Conservation (phyloP, 2,797 vertebrate genomes). For the Crenuchus spilurus region DNA sequence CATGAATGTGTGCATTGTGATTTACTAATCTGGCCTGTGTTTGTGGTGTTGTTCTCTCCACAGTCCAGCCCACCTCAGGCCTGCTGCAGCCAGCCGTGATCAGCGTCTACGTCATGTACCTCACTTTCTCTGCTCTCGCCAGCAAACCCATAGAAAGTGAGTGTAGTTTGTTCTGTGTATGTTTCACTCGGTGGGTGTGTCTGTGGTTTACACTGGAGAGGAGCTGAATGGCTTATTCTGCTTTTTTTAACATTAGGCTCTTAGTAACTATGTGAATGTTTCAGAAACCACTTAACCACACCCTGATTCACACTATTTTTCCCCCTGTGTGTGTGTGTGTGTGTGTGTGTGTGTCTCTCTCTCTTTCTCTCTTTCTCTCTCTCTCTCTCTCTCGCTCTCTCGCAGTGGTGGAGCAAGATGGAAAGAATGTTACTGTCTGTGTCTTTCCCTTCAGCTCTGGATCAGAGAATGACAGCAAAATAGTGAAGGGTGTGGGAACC, state of each 20-base stretch:
- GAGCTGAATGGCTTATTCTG: background rate
- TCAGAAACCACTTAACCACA: background rate
- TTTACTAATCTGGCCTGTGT: conserved; percentile 14
- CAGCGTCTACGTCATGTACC: conserved; percentile 96
- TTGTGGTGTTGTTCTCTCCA: conserved; percentile 34
- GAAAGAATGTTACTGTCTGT: conserved; percentile 87
- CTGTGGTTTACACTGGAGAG: background rate
- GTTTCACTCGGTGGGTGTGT: background rate
- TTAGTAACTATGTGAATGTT: conserved; percentile 5
- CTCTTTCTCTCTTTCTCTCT: background rate
- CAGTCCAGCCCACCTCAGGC: conserved; percentile 93
- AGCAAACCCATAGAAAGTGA: conserved; percentile 94
- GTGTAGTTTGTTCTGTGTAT: conserved; percentile 54
- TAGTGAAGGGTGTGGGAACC: conserved; percentile 86
- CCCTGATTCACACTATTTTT: background rate
- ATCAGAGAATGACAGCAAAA: conserved; percentile 83
- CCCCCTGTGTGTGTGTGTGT: too few relatives aligned
- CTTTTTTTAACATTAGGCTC: background rate
- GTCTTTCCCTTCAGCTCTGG: conserved; percentile 84
- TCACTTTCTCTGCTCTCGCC: conserved; percentile 94
- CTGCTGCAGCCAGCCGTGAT: conserved; percentile 93
- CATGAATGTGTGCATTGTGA: background rate
- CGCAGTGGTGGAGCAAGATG: conserved; percentile 68
- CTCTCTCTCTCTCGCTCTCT: background rate
- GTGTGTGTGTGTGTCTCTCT: too few relatives aligned